phyloP scores from a whole-genome alignment of 1,140 invertebrate genomes.

The Drosophila subobscura region DNA sequence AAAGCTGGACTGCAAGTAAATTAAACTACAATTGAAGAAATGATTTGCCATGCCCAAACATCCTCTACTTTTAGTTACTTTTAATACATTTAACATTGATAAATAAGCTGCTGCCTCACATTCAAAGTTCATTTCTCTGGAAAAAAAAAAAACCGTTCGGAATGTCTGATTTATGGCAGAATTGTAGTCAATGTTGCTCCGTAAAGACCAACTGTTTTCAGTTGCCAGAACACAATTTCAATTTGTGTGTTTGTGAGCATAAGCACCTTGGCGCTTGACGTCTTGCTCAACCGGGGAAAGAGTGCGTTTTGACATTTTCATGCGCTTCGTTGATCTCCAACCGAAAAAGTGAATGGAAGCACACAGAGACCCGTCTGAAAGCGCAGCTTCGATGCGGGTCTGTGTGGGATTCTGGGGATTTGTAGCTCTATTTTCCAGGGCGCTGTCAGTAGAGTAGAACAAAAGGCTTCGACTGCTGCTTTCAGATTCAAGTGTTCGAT shows the following conservation, averaged over 20 bases:
- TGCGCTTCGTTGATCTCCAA: conserved; percentile 66
- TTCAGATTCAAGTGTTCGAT: conserved; percentile 41
- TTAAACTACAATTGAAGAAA: too few species aligned
- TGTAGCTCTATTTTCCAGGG: conserved; percentile 35
- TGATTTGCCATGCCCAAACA: background rate
- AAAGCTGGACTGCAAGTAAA: too few species aligned
- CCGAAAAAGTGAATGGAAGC: conserved; percentile 69
- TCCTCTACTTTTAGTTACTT: too few species aligned
- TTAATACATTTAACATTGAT: too few species aligned
- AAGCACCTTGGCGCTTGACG: conserved; percentile 8
- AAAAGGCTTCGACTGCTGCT: conserved; percentile 31
- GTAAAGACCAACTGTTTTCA: background rate
- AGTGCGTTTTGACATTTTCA: conserved; percentile 79
- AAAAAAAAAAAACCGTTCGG: conserved; percentile 5
- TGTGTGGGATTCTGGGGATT: conserved; percentile 7
- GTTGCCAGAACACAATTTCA: background rate
- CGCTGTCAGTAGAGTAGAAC: conserved; percentile 29
- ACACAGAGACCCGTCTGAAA: conserved; percentile 27
- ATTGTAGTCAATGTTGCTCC: too few species aligned
- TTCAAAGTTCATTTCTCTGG: background rate
- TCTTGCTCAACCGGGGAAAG: conserved; percentile 26
- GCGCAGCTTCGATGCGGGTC: background rate
- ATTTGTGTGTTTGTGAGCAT: conserved; percentile 2
- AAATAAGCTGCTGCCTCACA: too few species aligned
- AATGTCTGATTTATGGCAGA: too few species aligned